A percentile compares a stretch with the other conserved stretches of the same genome.
Conservation (phyloP, 2,113 vertebrate genomes). For the Dascyllus trimaculatus region DNA sequence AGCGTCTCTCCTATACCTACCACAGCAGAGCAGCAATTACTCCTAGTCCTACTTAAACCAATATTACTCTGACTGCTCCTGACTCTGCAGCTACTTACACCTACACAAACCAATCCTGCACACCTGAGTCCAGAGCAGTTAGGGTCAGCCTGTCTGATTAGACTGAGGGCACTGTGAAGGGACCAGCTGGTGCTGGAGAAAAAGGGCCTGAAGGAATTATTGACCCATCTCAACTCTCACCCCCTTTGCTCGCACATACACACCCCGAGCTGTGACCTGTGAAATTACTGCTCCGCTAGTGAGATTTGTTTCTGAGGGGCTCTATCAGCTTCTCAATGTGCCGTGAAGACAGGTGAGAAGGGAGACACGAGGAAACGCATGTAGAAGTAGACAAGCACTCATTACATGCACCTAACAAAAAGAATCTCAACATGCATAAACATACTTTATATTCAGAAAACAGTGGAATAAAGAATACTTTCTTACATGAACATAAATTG, state of each 20-base stretch:
- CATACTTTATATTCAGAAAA: slow-evolving; percentile 34
- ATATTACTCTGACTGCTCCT: slow-evolving; percentile 10
- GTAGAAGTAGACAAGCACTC: slow-evolving; percentile 8
- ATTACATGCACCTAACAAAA: slow-evolving; percentile 12
- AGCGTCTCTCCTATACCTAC: neutral
- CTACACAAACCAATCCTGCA: slow-evolving; percentile 53
- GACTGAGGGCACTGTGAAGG: slow-evolving; percentile 68
- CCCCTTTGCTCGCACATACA: slow-evolving; percentile 53
- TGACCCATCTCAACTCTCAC: slow-evolving; percentile 79
- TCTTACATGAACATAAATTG: slow-evolving; percentile 20
- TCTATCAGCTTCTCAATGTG: slow-evolving; percentile 80
- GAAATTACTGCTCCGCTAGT: slow-evolving; percentile 80
- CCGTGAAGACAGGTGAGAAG: slow-evolving; percentile 73
- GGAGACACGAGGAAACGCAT: slow-evolving; percentile 33
- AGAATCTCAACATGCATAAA: neutral
- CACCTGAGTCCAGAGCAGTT: slow-evolving; percentile 76
- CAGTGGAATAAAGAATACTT: neutral
- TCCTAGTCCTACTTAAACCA: slow-evolving; percentile 17
- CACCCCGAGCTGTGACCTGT: slow-evolving; percentile 81
- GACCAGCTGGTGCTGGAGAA: slow-evolving; percentile 78
- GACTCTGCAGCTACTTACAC: slow-evolving; percentile 32
- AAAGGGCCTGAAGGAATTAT: slow-evolving; percentile 81
- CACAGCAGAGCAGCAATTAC: slow-evolving; percentile 24
- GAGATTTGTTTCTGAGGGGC: slow-evolving; percentile 80
- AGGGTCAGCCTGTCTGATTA: slow-evolving; percentile 78